phyloP scores from a whole-genome alignment of 2,888 invertebrate genomes.

The Netelia inedita region DNA sequence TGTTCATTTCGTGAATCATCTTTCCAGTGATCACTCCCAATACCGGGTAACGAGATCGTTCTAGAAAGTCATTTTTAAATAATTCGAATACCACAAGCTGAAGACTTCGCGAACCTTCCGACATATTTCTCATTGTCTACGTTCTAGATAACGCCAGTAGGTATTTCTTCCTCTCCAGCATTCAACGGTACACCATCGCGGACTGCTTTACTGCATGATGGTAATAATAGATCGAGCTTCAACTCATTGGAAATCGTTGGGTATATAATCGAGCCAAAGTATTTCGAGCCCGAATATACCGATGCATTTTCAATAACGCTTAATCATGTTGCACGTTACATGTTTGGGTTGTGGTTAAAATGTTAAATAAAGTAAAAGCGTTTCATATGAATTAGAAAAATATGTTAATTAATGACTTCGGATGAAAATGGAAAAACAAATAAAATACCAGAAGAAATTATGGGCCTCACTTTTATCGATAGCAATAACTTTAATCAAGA shows the following conservation, averaged over 20 bases:
- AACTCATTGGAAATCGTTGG: conserved; percentile 24
- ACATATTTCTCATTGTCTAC: conserved; percentile 40
- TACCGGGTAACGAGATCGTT: conserved; percentile 15
- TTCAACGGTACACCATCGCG: conserved; percentile 13
- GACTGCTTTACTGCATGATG: conserved; percentile 50
- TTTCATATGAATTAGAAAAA: conserved; percentile 16
- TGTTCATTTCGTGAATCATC: neutral
- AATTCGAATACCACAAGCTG: conserved; percentile 40
- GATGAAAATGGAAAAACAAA: neutral
- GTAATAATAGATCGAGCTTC: conserved; percentile 38
- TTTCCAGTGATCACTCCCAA: neutral
- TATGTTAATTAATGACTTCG: neutral
- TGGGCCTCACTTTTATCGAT: too few relatives aligned
- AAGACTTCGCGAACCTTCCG: conserved; percentile 33
- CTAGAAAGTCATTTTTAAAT: conserved; percentile 59
- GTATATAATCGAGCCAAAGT: conserved; percentile 47
- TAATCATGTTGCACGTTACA: conserved; percentile 31
- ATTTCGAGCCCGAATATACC: conserved; percentile 53
- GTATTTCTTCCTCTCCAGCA: conserved; percentile 46
- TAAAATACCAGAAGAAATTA: too few relatives aligned
- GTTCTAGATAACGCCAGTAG: conserved; percentile 5
- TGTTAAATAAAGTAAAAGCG: neutral
- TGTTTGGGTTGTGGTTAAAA: conserved; percentile 12
- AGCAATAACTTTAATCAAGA: too few relatives aligned
- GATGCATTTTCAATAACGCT: conserved; percentile 9